Evolutionary conservation across 2,888 invertebrate species (phyloP), one percentile per base, ranked within the genome.

Genomic region (Ellobium chinense): DNA sequence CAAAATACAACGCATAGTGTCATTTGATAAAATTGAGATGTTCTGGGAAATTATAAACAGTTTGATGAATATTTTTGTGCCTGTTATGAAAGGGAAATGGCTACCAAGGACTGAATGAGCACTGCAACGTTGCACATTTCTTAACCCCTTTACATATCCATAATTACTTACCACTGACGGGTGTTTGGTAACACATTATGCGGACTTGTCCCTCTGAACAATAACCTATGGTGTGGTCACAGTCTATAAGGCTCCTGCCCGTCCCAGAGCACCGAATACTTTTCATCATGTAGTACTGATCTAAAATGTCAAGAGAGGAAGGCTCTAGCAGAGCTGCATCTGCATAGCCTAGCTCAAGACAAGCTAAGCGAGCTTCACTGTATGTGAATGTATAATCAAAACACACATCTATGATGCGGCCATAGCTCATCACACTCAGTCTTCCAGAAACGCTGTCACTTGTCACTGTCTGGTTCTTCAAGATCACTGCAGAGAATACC

Each of bases 381-480:
- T 95, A 92, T 24, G 95, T 95, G 87, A 96, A 96, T 95, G 94
- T 85, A 96, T 95, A 88, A 96, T 96, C 91, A 96, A 96, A 9
- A 96, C 94, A 83, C 94, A 94, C 1, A 96, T 96, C 95, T 95
- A 96, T 80, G 94, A 80, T 27, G 37, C n/a, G 21, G 18, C 39
- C 3, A 46, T 66, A 68, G 14, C 39, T 5, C 36, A 65, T 70
- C 34, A 85, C 21, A 5, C 46, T 62, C 14, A 85, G 68, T n/a
- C 27, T 73, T n/a, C 85, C 85, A 31, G 73, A 80, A 2, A 80
- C 27, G 58, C 63, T 82, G 1, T 60, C 60, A 4, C n/a, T 12
- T 12, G 66, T 81, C 7, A 74, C 65, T 7, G 74, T 80, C 1
- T 87, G 88, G 62, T 80, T 81, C 46, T 82, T 78, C 2, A 88